Conservation (phyloP, 2,888 invertebrate species). For the Limenitis arthemis region DNA sequence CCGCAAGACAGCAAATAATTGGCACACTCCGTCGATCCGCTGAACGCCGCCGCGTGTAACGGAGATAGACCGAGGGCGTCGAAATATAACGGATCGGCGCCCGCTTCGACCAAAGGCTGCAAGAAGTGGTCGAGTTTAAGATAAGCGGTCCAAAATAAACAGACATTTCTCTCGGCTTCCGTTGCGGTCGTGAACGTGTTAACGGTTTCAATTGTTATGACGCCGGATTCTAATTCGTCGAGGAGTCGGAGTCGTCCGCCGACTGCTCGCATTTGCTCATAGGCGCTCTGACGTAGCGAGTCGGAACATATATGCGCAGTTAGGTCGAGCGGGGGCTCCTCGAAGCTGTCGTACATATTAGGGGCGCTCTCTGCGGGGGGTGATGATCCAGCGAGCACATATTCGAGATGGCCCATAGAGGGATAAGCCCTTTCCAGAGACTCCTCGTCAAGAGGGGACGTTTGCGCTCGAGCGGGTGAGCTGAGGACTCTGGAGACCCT, state of each 20-base stretch:
- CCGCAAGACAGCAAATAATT: slow-evolving; percentile 78
- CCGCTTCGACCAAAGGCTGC: slow-evolving; percentile 74
- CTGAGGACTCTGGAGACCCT: slow-evolving; percentile 42
- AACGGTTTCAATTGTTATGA: slow-evolving; percentile 71
- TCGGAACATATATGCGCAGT: slow-evolving; percentile 83
- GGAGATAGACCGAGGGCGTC: slow-evolving; percentile 83
- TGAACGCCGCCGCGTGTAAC: slow-evolving; percentile 83
- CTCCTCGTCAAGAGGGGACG: slow-evolving; percentile 47
- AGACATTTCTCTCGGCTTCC: slow-evolving; percentile 78
- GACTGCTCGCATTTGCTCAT: slow-evolving; percentile 81
- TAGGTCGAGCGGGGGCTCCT: slow-evolving; percentile 78
- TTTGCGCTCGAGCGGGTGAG: slow-evolving; percentile 35
- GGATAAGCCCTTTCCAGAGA: slow-evolving; percentile 78
- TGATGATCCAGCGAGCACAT: slow-evolving; percentile 85
- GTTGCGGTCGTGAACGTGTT: slow-evolving; percentile 70
- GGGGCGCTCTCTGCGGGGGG: slow-evolving; percentile 87
- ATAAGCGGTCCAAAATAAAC: slow-evolving; percentile 83
- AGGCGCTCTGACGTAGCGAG: slow-evolving; percentile 79
- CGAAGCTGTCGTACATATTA: slow-evolving; percentile 86
- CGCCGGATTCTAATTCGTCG: slow-evolving; percentile 81
- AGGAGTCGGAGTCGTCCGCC: slow-evolving; percentile 78
- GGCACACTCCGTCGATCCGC: slow-evolving; percentile 81
- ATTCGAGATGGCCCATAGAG: slow-evolving; percentile 78
- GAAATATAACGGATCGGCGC: slow-evolving; percentile 79
- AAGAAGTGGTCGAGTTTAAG: slow-evolving; percentile 78